Conservation (phyloP, 2,113 vertebrate species). For the Halcyon senegalensis region DNA sequence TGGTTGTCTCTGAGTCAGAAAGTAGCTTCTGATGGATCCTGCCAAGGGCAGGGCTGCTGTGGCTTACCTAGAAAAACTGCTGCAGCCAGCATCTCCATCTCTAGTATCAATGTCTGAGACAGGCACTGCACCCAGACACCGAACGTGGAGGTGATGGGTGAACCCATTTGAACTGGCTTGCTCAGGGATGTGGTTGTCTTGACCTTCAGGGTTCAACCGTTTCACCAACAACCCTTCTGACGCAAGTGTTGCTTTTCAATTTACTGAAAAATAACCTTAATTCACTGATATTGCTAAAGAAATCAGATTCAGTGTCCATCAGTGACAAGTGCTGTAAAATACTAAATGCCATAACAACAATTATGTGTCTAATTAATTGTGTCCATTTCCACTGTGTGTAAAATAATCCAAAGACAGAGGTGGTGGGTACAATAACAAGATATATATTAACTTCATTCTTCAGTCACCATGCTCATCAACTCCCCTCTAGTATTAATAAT, state of each 20-base stretch:
- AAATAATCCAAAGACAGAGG: neutral
- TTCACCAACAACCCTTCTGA: neutral
- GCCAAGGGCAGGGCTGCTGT: neutral
- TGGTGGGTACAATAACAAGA: neutral
- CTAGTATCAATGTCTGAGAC: no score
- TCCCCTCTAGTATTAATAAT: no score
- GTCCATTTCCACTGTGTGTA: neutral
- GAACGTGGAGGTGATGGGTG: neutral
- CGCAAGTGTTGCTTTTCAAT: neutral
- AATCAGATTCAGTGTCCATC: neutral
- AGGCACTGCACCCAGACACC: no score
- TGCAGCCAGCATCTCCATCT: neutral
- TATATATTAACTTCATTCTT: no score
- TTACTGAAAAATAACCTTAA: neutral
- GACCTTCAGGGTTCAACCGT: neutral
- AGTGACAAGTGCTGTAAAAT: neutral
- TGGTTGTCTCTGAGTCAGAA: constrained; percentile 9
- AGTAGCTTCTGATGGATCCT: neutral
- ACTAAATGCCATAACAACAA: neutral
- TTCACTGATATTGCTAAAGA: neutral
- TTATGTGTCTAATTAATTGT: neutral
- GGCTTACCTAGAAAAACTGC: neutral
- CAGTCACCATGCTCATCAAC: no score
- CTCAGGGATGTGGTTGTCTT: neutral
- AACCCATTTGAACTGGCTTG: neutral